Percentiles rank a stretch among this genome's conserved stretches.
phyloP scores from a whole-genome alignment of 1,140 invertebrate species.

The Rhyacophila brunnea region DNA sequence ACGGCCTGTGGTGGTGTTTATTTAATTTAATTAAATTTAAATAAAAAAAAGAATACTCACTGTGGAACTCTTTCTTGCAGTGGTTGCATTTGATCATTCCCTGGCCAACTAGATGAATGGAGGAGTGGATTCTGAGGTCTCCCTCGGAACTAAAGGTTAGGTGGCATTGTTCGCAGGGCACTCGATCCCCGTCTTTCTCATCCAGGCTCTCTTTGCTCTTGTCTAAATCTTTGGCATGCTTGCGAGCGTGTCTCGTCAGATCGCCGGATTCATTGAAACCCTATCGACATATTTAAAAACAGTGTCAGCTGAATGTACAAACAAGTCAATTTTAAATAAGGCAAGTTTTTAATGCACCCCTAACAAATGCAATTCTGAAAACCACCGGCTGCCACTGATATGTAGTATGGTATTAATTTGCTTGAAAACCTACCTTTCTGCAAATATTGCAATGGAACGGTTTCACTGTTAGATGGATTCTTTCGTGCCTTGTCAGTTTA shows the following conservation, averaged over 20 bases:
- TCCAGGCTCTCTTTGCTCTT: not conserved
- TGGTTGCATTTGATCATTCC: slow-evolving; percentile 29
- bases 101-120: slow-evolving; percentile 22
- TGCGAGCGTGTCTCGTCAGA: slow-evolving; percentile 28
- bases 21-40: too few relatives aligned
- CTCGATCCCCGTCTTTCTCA: not conserved
- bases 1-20: too few relatives aligned
- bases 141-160: slow-evolving; percentile 26
- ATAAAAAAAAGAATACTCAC: slow-evolving; percentile 23
- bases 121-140: slow-evolving; percentile 33
- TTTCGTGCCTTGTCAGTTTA: slow-evolving; percentile 51
- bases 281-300: too few relatives aligned
- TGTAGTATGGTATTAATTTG: too few relatives aligned
- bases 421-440: slow-evolving; percentile 41
- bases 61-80: slow-evolving; percentile 33
- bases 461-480: slow-evolving; percentile 44
- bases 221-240: slow-evolving; percentile 7
- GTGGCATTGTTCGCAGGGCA: slow-evolving; percentile 32
- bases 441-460: slow-evolving; percentile 53
- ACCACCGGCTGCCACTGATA: too few relatives aligned
- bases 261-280: slow-evolving; percentile 30
- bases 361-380: too few relatives aligned
- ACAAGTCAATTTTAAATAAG: too few relatives aligned
- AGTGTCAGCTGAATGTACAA: too few relatives aligned
- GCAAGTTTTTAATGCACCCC: too few relatives aligned